A percentile compares a stretch with the other conserved stretches of the same genome.
phyloP scores from a whole-genome alignment of 2,113 vertebrate genomes.

The Oryzias melastigma region DNA sequence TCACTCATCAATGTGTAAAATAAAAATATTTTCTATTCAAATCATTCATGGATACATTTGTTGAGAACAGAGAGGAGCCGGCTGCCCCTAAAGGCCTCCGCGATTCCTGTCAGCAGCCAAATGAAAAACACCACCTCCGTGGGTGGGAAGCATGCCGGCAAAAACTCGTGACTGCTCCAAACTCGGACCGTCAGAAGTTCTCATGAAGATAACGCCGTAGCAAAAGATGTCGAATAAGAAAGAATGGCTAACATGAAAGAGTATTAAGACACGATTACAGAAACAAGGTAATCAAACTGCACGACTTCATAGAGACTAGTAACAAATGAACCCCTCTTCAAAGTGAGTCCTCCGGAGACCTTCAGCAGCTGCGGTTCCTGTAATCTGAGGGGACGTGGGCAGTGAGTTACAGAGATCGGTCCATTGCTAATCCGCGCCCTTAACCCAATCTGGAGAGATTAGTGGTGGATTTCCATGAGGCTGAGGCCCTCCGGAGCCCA shows the following conservation, averaged over 20 bases:
- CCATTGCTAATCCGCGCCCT: constrained; percentile 25
- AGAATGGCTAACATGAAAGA: constrained; percentile 71
- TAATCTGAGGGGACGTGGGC: constrained; percentile 39
- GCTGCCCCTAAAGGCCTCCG: constrained; percentile 50
- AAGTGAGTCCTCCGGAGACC: constrained; percentile 57
- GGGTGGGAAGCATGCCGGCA: constrained; percentile 77
- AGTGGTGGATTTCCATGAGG: constrained; percentile 17
- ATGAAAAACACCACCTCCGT: constrained; percentile 59
- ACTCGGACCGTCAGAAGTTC: constrained; percentile 77
- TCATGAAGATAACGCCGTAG: constrained; percentile 76
- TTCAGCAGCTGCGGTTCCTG: constrained; percentile 42
- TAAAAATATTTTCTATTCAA: constrained; percentile 67
- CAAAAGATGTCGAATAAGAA: constrained; percentile 79
- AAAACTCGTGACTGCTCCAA: constrained; percentile 68
- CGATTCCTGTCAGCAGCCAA: constrained; percentile 46
- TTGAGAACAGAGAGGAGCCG: constrained; percentile 62
- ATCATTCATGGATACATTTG: constrained; percentile 67
- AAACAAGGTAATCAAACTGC: constrained; percentile 70
- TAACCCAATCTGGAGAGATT: constrained; percentile 6
- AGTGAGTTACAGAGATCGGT: constrained; percentile 42
- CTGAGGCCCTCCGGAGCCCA: constrained; percentile 33
- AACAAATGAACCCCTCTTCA: constrained; percentile 67
- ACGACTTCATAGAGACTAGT: constrained; percentile 66
- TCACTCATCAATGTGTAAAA: constrained; percentile 60
- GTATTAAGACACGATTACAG: constrained; percentile 69